A percentile compares a stretch with the other conserved stretches of the same genome.
Conservation (phyloP, 1,140 invertebrate species). For the Aphelinus certus region DNA sequence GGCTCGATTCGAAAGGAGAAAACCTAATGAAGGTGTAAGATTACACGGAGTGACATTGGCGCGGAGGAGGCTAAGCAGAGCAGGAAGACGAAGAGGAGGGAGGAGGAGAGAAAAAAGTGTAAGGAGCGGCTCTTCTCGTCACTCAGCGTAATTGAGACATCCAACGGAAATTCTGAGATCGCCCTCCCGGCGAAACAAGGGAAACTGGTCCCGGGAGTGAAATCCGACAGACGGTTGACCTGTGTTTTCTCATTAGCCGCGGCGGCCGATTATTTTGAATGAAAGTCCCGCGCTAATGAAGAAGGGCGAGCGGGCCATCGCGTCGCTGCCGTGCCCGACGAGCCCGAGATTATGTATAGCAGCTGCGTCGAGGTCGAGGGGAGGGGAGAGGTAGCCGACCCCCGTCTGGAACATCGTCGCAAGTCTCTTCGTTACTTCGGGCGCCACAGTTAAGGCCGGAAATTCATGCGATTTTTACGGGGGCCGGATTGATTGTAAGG, state of each 20-base stretch:
- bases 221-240: background rate
- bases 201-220: background rate
- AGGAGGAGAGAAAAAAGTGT: too few species aligned
- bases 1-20: too few species aligned
- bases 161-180: background rate
- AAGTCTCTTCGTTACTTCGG: too few species aligned
- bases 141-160: constrained; percentile 18
- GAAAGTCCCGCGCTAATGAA: constrained; percentile 21
- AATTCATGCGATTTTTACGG: too few species aligned
- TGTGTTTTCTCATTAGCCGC: constrained; percentile 17
- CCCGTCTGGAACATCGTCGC: too few species aligned
- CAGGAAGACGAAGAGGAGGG: too few species aligned
- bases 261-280: constrained; percentile 31
- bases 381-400: too few species aligned
- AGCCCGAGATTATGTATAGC: constrained; percentile 10
- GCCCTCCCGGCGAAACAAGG: background rate
- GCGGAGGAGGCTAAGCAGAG: too few species aligned
- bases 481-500: too few species aligned
- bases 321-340: background rate
- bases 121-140: background rate
- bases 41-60: background rate
- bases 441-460: too few species aligned
- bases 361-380: too few species aligned
- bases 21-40: background rate
- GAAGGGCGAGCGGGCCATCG: background rate